phyloP scores from a whole-genome alignment of 2,113 vertebrate genomes.

The Scophthalmus maximus region DNA sequence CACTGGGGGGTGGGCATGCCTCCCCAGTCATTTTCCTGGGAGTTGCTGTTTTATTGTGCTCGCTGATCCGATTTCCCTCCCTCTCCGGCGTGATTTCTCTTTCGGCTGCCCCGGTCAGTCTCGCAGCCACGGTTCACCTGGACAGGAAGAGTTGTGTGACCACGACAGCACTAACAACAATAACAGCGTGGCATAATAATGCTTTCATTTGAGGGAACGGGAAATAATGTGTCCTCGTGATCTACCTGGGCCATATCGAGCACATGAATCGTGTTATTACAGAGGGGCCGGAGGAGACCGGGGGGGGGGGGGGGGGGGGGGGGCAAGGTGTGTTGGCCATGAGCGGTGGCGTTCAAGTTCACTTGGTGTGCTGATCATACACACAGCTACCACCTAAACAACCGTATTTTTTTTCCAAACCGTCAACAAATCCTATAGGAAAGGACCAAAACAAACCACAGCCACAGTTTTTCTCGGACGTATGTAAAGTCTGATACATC shows the following conservation, averaged over 20 bases:
- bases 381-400: no score
- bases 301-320: background rate
- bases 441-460: no score
- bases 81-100: constrained; percentile 76
- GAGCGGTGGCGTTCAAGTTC: background rate
- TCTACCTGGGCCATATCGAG: constrained; percentile 69
- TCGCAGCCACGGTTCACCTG: constrained; percentile 62
- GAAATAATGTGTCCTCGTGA: constrained; percentile 64
- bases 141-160: constrained; percentile 65
- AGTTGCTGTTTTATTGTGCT: constrained; percentile 72
- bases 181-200: constrained; percentile 58
- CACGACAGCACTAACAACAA: constrained; percentile 43
- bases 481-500: no score
- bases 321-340: background rate
- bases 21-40: constrained; percentile 69
- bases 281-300: constrained; percentile 26
- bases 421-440: no score
- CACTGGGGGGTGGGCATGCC: constrained; percentile 35
- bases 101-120: constrained; percentile 68
- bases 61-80: constrained; percentile 77
- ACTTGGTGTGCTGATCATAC: no score
- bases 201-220: constrained; percentile 61
- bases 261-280: constrained; percentile 65
- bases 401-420: no score
- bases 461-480: no score